Percentiles rank a stretch among this genome's conserved stretches.
phyloP scores from a whole-genome alignment of 2,888 invertebrate genomes.

The Icerya purchasi region DNA sequence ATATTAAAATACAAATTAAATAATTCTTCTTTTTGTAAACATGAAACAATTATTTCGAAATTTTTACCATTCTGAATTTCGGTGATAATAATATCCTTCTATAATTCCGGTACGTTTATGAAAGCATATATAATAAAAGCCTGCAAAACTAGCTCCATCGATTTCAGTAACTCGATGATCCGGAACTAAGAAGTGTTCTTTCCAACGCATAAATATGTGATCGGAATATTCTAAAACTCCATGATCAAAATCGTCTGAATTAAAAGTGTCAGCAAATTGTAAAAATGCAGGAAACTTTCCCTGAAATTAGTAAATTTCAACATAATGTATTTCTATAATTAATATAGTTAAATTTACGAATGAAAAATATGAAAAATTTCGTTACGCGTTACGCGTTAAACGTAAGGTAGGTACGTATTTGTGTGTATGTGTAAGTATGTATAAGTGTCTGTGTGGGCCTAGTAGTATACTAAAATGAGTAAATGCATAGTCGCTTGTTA shows the following conservation, averaged over 20 bases:
- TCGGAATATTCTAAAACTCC: slow-evolving; percentile 67
- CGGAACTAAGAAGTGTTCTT: slow-evolving; percentile 89
- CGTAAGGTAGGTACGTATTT: no score
- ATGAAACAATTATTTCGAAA: no score
- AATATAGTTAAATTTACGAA: no score
- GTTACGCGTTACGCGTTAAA: no score
- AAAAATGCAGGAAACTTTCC: slow-evolving; percentile 67
- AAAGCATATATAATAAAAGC: slow-evolving; percentile 95
- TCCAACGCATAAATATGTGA: slow-evolving; percentile 94
- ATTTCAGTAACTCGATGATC: slow-evolving; percentile 90
- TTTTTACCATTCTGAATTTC: slow-evolving; percentile 80
- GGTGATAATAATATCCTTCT: slow-evolving; percentile 91
- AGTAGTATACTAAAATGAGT: no score
- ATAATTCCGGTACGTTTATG: slow-evolving; percentile 85
- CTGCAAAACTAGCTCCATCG: slow-evolving; percentile 87
- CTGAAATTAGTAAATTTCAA: no score
- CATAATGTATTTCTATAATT: no score
- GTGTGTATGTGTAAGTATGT: no score
- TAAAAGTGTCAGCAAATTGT: slow-evolving; percentile 78
- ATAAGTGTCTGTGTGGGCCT: no score
- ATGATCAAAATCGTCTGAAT: slow-evolving; percentile 85
- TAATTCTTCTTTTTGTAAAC: no score
- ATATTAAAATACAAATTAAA: no score
- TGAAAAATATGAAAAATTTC: slow-evolving; percentile 24
- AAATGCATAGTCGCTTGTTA: no score